These are phyloP conservation scores for Ciconia stormi DNA, from an alignment of 2,113 vertebrate genomes.

Conservation along the genomic window DNA sequence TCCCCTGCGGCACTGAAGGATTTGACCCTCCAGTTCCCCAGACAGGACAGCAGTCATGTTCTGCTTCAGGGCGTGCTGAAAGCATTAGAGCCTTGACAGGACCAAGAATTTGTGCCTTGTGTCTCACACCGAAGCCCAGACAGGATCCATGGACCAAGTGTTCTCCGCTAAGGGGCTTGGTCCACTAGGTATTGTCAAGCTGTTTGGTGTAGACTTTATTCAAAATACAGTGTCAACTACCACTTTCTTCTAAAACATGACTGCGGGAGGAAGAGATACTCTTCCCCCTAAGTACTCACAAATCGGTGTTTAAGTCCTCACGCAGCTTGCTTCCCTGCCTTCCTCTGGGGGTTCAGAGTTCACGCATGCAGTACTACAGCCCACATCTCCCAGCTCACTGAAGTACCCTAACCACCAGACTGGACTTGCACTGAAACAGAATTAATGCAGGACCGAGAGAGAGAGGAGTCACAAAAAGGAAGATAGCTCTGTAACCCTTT, in stretches of 20 bases:
- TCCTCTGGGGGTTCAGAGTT: not conserved
- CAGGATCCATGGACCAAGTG: not conserved
- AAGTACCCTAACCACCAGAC: not conserved
- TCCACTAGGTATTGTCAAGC: not conserved
- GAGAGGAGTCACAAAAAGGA: not conserved
- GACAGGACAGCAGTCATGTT: not conserved
- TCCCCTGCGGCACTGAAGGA: not conserved
- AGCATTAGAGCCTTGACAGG: not conserved
- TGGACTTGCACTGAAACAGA: not conserved
- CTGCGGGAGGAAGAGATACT: not conserved
- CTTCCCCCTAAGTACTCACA: not conserved
- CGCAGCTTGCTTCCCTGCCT: not conserved
- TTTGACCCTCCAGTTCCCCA: not conserved
- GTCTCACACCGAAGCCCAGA: not conserved
- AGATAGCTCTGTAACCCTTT: not conserved
- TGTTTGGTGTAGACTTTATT: not conserved
- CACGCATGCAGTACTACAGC: not conserved
- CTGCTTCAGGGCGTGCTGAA: not conserved
- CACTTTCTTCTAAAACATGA: not conserved
- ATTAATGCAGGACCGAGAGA: not conserved
- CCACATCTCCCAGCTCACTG: not conserved
- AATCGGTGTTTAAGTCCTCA: not conserved
- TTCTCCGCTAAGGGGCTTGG: fast-evolving
- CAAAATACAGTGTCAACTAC: not conserved
- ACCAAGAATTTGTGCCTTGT: not conserved